Conservation (phyloP, 2,797 vertebrate species). For the Bufotes viridis region DNA sequence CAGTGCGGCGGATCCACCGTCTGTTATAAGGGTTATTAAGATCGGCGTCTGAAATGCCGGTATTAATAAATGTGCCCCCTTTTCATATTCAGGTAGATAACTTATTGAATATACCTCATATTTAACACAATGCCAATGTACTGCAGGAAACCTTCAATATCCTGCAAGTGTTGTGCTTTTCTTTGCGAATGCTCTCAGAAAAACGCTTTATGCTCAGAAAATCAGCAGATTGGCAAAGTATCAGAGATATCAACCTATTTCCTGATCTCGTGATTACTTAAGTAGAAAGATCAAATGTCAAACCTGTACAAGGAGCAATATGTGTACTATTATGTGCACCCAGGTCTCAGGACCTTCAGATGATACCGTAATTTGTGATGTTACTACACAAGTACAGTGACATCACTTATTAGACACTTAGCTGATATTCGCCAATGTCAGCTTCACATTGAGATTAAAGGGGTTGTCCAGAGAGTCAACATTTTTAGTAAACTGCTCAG, state of each 20-base stretch:
- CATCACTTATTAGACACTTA: too few relatives aligned
- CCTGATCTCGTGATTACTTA: neutral
- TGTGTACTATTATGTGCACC: neutral
- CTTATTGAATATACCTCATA: neutral
- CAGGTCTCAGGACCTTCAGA: neutral
- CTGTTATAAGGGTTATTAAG: too few relatives aligned
- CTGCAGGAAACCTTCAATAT: neutral
- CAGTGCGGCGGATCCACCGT: too few relatives aligned
- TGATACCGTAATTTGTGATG: neutral
- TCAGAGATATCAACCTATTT: neutral
- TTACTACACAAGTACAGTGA: neutral
- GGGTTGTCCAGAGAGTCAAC: too few relatives aligned
- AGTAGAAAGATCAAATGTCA: neutral
- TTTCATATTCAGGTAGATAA: too few relatives aligned
- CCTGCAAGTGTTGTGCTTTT: neutral
- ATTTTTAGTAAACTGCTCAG: too few relatives aligned
- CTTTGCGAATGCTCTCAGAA: neutral
- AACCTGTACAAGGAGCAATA: neutral
- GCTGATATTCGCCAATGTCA: too few relatives aligned
- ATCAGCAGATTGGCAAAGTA: neutral
- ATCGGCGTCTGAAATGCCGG: too few relatives aligned
- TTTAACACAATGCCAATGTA: neutral
- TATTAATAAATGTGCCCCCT: too few relatives aligned
- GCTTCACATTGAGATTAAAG: too few relatives aligned
- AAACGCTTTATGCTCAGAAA: neutral